phyloP scores from a whole-genome alignment of 92 coral and sea anemone species.

The Palythoa grandiflora region DNA sequence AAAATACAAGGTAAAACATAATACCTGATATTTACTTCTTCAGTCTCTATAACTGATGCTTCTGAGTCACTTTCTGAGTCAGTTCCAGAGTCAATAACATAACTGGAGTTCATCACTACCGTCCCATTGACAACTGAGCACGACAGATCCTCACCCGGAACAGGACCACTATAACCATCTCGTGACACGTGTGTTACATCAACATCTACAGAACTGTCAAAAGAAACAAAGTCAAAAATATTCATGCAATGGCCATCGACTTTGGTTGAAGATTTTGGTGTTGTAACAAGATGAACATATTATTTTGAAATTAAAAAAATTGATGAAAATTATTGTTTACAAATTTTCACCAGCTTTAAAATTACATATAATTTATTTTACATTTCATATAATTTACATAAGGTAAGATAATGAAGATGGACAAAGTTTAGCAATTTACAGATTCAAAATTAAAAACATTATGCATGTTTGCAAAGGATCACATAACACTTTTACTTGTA shows the following conservation, averaged over 20 bases:
- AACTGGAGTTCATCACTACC: conserved; percentile 2
- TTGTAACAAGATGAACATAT: neutral
- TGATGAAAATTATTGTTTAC: neutral
- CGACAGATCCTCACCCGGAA: neutral
- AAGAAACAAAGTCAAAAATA: neutral
- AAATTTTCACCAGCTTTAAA: neutral
- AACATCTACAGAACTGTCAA: conserved; percentile 7
- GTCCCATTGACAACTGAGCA: conserved; percentile 11
- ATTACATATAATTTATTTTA: neutral
- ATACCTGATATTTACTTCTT: conserved; percentile 10
- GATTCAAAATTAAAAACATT: conserved; percentile 3
- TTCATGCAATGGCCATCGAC: neutral
- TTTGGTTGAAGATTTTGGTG: neutral
- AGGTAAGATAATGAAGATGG: neutral
- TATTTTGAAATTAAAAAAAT: neutral
- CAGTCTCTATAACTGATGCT: neutral
- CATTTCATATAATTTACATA: neutral
- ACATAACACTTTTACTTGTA: conserved; percentile 17
- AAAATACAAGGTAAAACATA: neutral
- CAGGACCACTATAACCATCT: conserved; percentile 14
- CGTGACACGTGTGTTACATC: conserved; percentile 13
- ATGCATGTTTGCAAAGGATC: neutral
- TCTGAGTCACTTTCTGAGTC: conserved; percentile 20
- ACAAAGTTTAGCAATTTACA: neutral
- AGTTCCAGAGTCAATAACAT: neutral